phyloP scores from a whole-genome alignment of 2,113 vertebrate species.

The Suricata suricatta region DNA sequence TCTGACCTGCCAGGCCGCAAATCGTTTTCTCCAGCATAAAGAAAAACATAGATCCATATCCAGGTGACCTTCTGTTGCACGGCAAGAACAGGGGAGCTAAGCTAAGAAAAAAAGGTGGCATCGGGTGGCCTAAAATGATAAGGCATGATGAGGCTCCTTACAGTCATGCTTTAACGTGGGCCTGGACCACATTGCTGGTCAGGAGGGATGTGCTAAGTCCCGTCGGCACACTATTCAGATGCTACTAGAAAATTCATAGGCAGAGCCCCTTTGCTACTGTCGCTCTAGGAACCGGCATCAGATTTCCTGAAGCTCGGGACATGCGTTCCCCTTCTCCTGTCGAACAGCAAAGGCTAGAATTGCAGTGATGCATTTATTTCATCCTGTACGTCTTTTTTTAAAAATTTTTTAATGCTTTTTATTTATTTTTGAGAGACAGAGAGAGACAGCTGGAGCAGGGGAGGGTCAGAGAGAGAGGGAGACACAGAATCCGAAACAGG shows the following conservation, averaged over 20 bases:
- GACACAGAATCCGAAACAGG: too few relatives aligned
- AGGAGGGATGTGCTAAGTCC: constrained; percentile 32
- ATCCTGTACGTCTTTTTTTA: background rate
- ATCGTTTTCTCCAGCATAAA: background rate
- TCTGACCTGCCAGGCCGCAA: background rate
- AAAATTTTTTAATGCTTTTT: too few relatives aligned
- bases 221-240: background rate
- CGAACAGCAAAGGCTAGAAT: background rate
- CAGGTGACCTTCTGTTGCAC: background rate
- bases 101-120: background rate
- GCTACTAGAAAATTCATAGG: constrained; percentile 33
- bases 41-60: background rate
- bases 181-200: constrained; percentile 29
- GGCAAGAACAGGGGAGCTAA: background rate
- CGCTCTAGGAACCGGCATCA: background rate
- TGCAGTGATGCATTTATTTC: constrained; percentile 25
- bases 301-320: constrained; percentile 51
- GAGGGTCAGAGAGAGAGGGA: too few relatives aligned
- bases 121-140: background rate
- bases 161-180: background rate
- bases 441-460: too few relatives aligned
- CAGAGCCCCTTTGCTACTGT: background rate
- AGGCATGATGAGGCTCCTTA: background rate
- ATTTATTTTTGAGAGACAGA: too few relatives aligned
- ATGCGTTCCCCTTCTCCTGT: background rate